phyloP scores from a whole-genome alignment of 2,888 invertebrate genomes.

The Disparrhopalites patrizii region DNA sequence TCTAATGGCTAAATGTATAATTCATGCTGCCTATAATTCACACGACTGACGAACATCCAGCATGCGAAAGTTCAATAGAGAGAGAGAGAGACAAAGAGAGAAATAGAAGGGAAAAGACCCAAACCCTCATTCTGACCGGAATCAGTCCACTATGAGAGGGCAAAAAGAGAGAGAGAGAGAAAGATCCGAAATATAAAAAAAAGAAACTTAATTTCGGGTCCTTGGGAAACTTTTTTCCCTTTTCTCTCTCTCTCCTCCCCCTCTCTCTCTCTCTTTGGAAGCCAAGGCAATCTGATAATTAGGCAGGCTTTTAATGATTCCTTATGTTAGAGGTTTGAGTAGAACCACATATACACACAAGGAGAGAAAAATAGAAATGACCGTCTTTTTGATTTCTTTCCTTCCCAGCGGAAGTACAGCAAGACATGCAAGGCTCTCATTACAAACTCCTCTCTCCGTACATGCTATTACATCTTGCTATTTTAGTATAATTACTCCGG shows the following conservation, averaged over 20 bases:
- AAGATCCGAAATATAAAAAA: constrained; percentile 7
- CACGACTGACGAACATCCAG: constrained; percentile 41
- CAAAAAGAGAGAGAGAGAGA: constrained; percentile 21
- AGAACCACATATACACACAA: constrained; percentile 30
- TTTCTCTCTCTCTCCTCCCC: background rate
- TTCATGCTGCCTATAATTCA: constrained; percentile 48
- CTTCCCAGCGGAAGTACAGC: constrained; percentile 43
- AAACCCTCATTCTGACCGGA: constrained; percentile 26
- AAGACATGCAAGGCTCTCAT: constrained; percentile 49
- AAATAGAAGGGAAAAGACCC: too few species aligned
- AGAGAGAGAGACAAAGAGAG: too few species aligned
- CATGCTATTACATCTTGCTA: constrained; percentile 47
- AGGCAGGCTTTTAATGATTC: constrained; percentile 49
- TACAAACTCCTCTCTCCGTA: constrained; percentile 44
- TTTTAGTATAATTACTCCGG: constrained; percentile 48
- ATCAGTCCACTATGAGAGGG: constrained; percentile 23
- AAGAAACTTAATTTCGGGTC: constrained; percentile 39
- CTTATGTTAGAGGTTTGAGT: constrained; percentile 38
- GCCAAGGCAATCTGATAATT: constrained; percentile 48
- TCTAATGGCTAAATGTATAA: constrained; percentile 49
- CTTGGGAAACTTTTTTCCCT: constrained; percentile 34
- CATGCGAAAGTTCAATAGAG: constrained; percentile 47
- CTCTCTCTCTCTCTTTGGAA: constrained; percentile 9
- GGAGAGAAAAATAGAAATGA: constrained; percentile 42
- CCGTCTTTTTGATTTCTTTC: constrained; percentile 48